Conservation (phyloP, 2,113 vertebrate genomes). For the Ammospiza nelsoni region DNA sequence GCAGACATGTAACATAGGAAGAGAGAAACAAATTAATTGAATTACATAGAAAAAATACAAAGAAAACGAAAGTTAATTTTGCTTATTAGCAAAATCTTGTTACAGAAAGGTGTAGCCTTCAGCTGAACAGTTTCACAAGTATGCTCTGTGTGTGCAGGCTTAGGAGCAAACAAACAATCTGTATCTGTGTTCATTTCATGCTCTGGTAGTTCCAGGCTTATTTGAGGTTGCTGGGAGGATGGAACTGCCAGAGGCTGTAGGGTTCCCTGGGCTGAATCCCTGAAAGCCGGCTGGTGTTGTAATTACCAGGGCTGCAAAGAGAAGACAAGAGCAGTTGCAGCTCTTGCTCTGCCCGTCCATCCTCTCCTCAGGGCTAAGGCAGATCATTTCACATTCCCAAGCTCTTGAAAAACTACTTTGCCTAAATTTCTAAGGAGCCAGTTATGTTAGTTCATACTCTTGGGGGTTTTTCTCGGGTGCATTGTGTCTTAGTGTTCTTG, state of each 20-base stretch:
- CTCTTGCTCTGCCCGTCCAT: background rate
- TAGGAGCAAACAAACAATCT: background rate
- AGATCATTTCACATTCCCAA: background rate
- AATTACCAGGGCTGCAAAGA: background rate
- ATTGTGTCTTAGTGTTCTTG: background rate
- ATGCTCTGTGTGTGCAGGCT: background rate
- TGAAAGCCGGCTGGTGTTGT: background rate
- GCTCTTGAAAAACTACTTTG: background rate
- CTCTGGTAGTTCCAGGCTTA: background rate
- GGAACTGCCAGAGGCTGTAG: background rate
- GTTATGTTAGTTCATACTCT: background rate
- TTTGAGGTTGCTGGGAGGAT: background rate
- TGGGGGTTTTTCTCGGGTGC: background rate
- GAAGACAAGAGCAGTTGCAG: background rate
- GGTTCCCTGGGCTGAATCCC: background rate
- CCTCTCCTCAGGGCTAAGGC: background rate
- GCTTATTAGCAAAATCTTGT: background rate
- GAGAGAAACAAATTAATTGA: background rate
- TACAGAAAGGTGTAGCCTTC: background rate
- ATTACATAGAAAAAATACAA: background rate
- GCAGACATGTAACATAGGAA: background rate
- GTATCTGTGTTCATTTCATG: background rate
- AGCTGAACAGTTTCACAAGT: background rate
- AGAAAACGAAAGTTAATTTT: background rate
- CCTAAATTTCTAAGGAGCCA: background rate